Evolutionary conservation across 1,140 invertebrate species (phyloP).

Genomic region (Leptoteleia sp.): DNA sequence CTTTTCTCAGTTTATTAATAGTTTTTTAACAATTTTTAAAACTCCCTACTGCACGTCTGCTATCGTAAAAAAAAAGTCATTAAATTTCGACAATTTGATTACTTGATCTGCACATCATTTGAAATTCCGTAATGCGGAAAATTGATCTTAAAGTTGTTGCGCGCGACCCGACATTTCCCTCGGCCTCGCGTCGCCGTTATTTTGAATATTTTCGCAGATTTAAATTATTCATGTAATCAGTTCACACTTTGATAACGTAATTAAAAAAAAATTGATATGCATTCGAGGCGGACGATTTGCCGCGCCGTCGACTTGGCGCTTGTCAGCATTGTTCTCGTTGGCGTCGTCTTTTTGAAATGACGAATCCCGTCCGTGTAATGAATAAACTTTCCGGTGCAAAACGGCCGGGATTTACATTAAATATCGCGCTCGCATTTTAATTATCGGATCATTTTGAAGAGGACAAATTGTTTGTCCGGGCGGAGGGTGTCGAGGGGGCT

Average conservation of each 20-base stretch:
- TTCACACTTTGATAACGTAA: conserved; percentile 49
- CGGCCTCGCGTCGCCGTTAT: not conserved
- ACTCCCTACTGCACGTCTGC: too few relatives aligned
- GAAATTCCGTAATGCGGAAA: too few relatives aligned
- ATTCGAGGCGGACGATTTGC: conserved; percentile 48
- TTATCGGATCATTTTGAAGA: conserved; percentile 51
- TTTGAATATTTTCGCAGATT: conserved; percentile 23
- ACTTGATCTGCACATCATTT: too few relatives aligned
- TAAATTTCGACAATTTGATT: too few relatives aligned
- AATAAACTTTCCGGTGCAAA: conserved; percentile 52
- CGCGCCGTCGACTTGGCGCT: conserved; percentile 36
- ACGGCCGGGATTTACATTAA: conserved; percentile 44
- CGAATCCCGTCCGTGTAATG: conserved; percentile 48
- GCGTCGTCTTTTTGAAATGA: conserved; percentile 44
- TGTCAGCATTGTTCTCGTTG: conserved; percentile 44
- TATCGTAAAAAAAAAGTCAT: too few relatives aligned
- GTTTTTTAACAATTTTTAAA: too few relatives aligned
- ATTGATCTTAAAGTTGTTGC: too few relatives aligned
- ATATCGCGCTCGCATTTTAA: conserved; percentile 50
- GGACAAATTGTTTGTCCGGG: conserved; percentile 37
- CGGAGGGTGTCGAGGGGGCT: not conserved
- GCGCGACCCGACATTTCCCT: too few relatives aligned
- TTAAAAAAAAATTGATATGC: conserved; percentile 57
- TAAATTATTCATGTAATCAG: conserved; percentile 61
- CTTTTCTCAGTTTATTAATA: too few relatives aligned